Percentiles rank a stretch among this genome's conserved stretches.
Conservation (phyloP, 2,797 vertebrate genomes). For the Manis javanica region DNA sequence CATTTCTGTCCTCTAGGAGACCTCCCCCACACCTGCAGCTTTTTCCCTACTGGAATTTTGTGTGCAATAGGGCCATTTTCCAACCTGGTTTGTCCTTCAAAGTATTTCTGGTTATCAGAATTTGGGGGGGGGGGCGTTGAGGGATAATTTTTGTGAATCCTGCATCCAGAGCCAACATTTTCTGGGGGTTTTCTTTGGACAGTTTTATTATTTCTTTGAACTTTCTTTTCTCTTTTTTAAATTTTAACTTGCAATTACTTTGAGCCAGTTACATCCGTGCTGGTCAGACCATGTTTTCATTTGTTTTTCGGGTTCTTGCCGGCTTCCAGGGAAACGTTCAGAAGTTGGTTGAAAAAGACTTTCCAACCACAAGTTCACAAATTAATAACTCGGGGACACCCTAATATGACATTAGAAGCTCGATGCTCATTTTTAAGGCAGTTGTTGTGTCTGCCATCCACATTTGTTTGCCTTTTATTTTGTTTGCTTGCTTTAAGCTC, state of each 20-base stretch:
- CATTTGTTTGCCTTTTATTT: neutral
- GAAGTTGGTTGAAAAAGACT: slow-evolving; percentile 21
- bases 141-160: neutral
- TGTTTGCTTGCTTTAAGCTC: neutral
- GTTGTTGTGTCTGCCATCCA: neutral
- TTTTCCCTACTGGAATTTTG: neutral
- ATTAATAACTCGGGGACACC: neutral
- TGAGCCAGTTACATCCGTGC: neutral
- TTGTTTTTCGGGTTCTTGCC: neutral
- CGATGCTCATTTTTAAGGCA: neutral
- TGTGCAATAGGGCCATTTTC: neutral
- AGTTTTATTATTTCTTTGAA: slow-evolving; percentile 35
- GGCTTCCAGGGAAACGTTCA: neutral
- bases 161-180: slow-evolving; percentile 28
- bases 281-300: neutral
- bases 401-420: neutral
- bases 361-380: neutral
- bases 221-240: neutral
- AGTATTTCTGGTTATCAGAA: neutral
- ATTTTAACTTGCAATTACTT: neutral
- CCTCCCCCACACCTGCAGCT: fast-evolving
- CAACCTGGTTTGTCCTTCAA: neutral
- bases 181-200: neutral
- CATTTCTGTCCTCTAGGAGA: neutral
- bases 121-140: neutral